Percentiles rank a stretch among this genome's conserved stretches.
These are phyloP conservation scores for Chironomus tepperi DNA, from an alignment of 1,140 invertebrate species.

Conservation along the genomic window DNA sequence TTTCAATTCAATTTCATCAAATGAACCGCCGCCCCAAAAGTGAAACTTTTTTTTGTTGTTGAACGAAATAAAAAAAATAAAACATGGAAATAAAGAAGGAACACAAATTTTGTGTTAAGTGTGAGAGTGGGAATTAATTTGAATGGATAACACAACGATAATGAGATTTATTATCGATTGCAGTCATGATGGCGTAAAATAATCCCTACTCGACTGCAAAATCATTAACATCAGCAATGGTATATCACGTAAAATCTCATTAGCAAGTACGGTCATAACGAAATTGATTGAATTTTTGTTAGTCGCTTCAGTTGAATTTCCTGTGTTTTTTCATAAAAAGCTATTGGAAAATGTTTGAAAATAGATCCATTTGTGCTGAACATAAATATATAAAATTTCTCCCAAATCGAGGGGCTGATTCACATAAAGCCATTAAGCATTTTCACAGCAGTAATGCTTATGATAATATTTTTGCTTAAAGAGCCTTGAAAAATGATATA, in stretches of 20 bases:
- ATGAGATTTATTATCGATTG: conserved; percentile 13
- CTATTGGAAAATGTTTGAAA: no score
- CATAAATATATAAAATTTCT: no score
- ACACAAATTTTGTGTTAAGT: no score
- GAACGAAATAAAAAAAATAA: neutral
- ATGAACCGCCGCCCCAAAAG: neutral
- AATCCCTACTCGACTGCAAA: neutral
- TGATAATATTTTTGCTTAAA: no score
- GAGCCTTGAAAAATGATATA: no score
- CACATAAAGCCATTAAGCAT: no score
- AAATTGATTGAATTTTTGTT: conserved; percentile 5
- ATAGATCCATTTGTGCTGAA: no score
- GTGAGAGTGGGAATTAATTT: neutral
- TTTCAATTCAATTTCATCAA: neutral
- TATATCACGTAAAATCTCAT: neutral
- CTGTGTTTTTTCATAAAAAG: no score
- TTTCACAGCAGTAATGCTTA: no score
- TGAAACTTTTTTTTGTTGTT: neutral
- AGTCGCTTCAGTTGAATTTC: no score
- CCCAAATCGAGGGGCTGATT: no score
- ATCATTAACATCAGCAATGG: neutral
- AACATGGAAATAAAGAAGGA: no score
- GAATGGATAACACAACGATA: conserved; percentile 8
- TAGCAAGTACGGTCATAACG: neutral
- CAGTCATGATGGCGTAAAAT: neutral